Evolutionary conservation across 2,797 vertebrate genomes (phyloP).

Genomic region (Crocodylus rhombifer): DNA sequence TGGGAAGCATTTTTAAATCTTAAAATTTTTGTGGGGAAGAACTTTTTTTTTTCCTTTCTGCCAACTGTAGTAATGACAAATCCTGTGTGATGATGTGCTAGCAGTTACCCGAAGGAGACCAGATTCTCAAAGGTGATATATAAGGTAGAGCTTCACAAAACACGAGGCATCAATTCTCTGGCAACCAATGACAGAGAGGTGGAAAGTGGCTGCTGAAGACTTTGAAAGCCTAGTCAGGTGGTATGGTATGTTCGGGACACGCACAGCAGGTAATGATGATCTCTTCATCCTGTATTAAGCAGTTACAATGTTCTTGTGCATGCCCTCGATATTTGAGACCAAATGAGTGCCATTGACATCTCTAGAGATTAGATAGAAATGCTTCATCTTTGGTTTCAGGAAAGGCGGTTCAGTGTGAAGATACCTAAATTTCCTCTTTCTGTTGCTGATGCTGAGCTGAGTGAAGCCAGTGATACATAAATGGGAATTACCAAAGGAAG

Average conservation of each 20-base stretch:
- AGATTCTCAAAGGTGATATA: not conserved
- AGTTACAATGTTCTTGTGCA: not conserved
- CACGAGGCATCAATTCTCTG: too few species aligned
- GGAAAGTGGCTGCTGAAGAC: not conserved
- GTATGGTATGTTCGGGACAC: too few species aligned
- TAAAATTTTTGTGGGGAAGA: too few species aligned
- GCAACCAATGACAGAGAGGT: not conserved
- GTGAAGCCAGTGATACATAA: not conserved
- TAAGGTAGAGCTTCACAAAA: not conserved
- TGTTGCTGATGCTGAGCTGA: not conserved
- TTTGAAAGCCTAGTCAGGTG: not conserved
- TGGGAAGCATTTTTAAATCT: too few species aligned
- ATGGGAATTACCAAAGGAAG: not conserved
- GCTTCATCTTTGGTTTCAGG: not conserved
- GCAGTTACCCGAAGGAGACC: not conserved
- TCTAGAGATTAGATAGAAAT: not conserved
- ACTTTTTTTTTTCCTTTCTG: too few species aligned
- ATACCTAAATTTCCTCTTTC: not conserved
- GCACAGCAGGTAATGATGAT: too few species aligned
- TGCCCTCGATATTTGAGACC: not conserved
- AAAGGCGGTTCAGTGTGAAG: not conserved
- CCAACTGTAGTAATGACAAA: not conserved
- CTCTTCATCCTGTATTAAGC: not conserved
- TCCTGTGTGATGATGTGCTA: not conserved
- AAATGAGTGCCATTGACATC: not conserved